Conservation (phyloP, 2,113 vertebrate genomes). For the Edolisoma coerulescens region DNA sequence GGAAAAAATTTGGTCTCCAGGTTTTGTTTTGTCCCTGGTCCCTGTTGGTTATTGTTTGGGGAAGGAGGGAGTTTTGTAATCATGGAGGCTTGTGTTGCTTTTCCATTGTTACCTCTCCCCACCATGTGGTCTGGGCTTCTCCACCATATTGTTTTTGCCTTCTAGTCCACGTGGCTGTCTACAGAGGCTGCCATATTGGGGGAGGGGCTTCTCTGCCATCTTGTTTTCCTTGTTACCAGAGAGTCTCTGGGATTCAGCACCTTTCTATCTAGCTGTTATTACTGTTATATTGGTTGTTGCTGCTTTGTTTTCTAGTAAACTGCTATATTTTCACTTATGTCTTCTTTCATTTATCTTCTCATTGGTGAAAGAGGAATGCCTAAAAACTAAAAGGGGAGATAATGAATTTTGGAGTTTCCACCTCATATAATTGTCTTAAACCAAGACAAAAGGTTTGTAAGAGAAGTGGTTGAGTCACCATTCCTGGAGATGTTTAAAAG, state of each 20-base stretch:
- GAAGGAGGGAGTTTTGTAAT: not conserved
- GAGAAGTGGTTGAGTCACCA: not conserved
- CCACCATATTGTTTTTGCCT: not conserved
- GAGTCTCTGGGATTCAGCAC: not conserved
- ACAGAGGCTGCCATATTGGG: not conserved
- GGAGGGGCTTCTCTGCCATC: not conserved
- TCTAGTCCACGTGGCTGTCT: not conserved
- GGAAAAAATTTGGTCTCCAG: not conserved
- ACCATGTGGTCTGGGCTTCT: not conserved
- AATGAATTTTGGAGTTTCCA: not conserved
- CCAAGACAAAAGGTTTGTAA: not conserved
- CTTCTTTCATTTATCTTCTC: not conserved
- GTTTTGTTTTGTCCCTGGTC: not conserved
- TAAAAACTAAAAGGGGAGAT: not conserved
- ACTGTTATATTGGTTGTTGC: not conserved
- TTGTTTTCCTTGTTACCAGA: not conserved
- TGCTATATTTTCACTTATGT: not conserved
- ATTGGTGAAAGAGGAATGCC: not conserved
- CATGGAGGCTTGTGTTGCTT: fast-evolving
- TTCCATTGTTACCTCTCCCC: not conserved
- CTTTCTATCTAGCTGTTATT: not conserved
- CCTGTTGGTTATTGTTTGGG: not conserved
- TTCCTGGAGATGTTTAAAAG: not conserved
- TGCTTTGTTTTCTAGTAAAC: not conserved
- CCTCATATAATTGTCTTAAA: not conserved